These are phyloP conservation scores for Xestia c-nigrum DNA, from an alignment of 2,888 invertebrate species.

Conservation along the genomic window DNA sequence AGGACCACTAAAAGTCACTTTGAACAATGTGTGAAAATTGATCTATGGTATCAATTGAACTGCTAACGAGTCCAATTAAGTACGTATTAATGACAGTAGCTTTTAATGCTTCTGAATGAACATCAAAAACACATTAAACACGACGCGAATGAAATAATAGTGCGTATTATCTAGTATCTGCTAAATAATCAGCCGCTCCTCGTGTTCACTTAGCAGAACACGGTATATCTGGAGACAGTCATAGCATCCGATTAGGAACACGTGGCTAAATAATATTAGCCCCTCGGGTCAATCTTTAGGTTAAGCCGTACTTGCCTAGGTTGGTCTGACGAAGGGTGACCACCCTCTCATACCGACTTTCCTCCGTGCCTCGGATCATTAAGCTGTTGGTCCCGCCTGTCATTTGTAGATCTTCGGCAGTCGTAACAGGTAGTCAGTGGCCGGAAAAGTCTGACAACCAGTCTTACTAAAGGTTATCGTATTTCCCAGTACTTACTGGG, in stretches of 20 bases:
- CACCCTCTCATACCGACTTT: too few relatives aligned
- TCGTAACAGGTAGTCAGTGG: too few relatives aligned
- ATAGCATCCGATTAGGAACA: background rate
- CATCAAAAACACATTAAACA: constrained; percentile 65
- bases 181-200: constrained; percentile 47
- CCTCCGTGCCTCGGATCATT: too few relatives aligned
- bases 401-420: too few relatives aligned
- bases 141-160: constrained; percentile 47
- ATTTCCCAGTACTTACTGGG: too few relatives aligned
- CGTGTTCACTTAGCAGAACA: constrained; percentile 34
- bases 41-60: constrained; percentile 60
- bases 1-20: constrained; percentile 31
- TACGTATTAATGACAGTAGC: constrained; percentile 49
- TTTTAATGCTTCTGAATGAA: constrained; percentile 38
- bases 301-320: too few relatives aligned
- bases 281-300: too few relatives aligned
- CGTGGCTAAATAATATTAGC: too few relatives aligned
- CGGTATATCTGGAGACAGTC: constrained; percentile 9
- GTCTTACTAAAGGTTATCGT: too few relatives aligned
- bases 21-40: constrained; percentile 53
- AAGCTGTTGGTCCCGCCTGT: too few relatives aligned
- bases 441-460: too few relatives aligned
- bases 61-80: constrained; percentile 58
- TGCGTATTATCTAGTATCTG: constrained; percentile 53
- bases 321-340: too few relatives aligned